Percentiles rank a stretch among this genome's conserved stretches.
These are phyloP conservation scores for Ptychoptera contaminata DNA, from an alignment of 2,888 invertebrate genomes.

Conservation along the genomic window DNA sequence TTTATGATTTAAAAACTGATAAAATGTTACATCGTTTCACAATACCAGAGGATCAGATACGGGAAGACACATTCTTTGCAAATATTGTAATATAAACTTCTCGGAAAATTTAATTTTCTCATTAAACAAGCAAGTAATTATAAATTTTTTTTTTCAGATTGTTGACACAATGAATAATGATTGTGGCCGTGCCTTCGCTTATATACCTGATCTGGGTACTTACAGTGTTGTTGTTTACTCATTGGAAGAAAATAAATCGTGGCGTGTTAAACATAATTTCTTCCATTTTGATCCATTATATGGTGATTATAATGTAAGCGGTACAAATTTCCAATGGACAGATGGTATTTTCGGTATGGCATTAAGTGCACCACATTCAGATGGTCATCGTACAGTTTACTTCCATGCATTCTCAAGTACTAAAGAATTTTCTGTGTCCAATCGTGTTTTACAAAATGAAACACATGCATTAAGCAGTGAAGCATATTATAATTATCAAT, in stretches of 20 bases:
- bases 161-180: slow-evolving; percentile 52
- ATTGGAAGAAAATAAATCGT: slow-evolving; percentile 53
- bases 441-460: slow-evolving; percentile 55
- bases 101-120: neutral
- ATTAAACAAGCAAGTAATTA: neutral
- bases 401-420: slow-evolving; percentile 72
- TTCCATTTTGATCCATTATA: slow-evolving; percentile 70
- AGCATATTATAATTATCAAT: slow-evolving; percentile 54
- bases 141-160: slow-evolving; percentile 34
- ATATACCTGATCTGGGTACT: slow-evolving; percentile 59
- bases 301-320: slow-evolving; percentile 61
- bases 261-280: slow-evolving; percentile 65
- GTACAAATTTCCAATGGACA: slow-evolving; percentile 72
- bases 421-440: slow-evolving; percentile 64
- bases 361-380: slow-evolving; percentile 40
- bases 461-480: slow-evolving; percentile 47
- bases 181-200: slow-evolving; percentile 61
- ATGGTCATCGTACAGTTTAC: slow-evolving; percentile 52
- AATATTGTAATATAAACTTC: slow-evolving; percentile 45
- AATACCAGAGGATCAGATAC: slow-evolving; percentile 49
- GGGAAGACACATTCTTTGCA: slow-evolving; percentile 64
- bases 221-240: slow-evolving; percentile 67
- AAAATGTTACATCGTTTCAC: slow-evolving; percentile 49
- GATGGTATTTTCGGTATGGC: slow-evolving; percentile 68
- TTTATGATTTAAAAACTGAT: slow-evolving; percentile 63